These are phyloP conservation scores for Heteromyza rotundicornis DNA, from an alignment of 2,888 invertebrate genomes.

Conservation along the genomic window DNA sequence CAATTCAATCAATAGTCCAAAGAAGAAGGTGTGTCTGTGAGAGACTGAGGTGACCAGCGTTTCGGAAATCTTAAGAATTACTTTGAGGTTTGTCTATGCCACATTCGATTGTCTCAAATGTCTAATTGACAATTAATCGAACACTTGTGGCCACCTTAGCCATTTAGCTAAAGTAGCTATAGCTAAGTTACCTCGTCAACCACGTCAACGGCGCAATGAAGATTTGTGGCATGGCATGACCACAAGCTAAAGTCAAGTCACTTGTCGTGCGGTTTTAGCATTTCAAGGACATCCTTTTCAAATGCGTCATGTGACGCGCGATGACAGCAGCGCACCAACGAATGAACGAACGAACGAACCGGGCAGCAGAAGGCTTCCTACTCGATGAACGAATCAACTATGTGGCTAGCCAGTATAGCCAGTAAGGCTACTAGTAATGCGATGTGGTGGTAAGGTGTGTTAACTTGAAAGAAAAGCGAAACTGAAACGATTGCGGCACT, in stretches of 20 bases:
- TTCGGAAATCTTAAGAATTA: too few relatives aligned
- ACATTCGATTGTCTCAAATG: too few relatives aligned
- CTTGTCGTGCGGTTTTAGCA: slow-evolving; percentile 9
- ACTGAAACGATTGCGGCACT: slow-evolving; percentile 15
- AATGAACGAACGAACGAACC: not conserved
- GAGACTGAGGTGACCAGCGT: not conserved
- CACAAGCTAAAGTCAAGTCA: not conserved
- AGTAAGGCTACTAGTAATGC: too few relatives aligned
- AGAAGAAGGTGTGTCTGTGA: not conserved
- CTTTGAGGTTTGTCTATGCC: too few relatives aligned
- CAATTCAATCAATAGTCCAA: too few relatives aligned
- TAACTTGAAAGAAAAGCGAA: slow-evolving; percentile 20
- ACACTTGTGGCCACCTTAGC: too few relatives aligned
- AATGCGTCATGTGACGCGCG: slow-evolving; percentile 30
- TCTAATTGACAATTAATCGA: too few relatives aligned
- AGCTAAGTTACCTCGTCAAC: too few relatives aligned
- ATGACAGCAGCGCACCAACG: slow-evolving; percentile 7
- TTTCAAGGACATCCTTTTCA: slow-evolving; percentile 43
- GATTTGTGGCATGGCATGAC: too few relatives aligned
- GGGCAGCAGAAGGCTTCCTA: not conserved
- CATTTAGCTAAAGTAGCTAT: too few relatives aligned
- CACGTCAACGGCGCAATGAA: too few relatives aligned
- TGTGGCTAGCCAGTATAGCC: not conserved
- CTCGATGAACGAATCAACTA: too few relatives aligned
- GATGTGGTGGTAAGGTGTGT: not conserved